Evolutionary conservation across 2,888 invertebrate species (phyloP).

Genomic region (Penaeus monodon): DNA sequence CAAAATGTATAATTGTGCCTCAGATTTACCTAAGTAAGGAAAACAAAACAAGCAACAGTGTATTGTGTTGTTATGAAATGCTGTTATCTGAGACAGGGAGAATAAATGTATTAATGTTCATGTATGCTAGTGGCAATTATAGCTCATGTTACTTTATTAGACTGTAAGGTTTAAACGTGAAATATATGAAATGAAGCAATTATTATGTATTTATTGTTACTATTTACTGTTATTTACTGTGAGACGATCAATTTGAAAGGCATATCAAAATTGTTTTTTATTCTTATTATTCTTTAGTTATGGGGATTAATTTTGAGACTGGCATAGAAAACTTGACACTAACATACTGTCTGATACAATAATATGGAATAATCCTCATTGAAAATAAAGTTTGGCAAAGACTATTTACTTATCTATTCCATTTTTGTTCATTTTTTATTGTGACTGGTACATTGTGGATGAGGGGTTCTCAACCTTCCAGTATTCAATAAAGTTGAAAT

Average conservation of each 20-base stretch:
- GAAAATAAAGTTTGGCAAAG: too few relatives aligned
- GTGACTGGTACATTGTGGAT: too few relatives aligned
- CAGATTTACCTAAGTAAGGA: not conserved
- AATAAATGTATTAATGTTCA: constrained; percentile 26
- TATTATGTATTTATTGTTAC: constrained; percentile 53
- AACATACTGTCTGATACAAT: too few relatives aligned
- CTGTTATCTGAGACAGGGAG: constrained; percentile 1
- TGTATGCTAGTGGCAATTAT: constrained; percentile 20
- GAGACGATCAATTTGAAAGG: constrained; percentile 16
- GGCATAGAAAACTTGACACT: too few relatives aligned
- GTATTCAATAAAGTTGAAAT: too few relatives aligned
- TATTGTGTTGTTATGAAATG: not conserved
- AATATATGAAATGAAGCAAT: constrained; percentile 37
- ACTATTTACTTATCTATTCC: too few relatives aligned
- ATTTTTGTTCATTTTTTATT: too few relatives aligned
- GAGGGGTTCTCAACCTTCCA: too few relatives aligned
- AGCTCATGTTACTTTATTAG: constrained; percentile 36
- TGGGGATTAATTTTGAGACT: not conserved
- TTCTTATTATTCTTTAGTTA: not conserved
- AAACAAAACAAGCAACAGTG: not conserved
- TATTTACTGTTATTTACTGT: constrained; percentile 47
- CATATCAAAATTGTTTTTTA: not conserved
- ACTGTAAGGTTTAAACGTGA: constrained; percentile 6
- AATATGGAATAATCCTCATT: too few relatives aligned
- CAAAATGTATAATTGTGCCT: not conserved